Evolutionary conservation across 2,797 vertebrate genomes (phyloP), one percentile per base, ranked within the genome.

Genomic region (Hemibagrus guttatus): DNA sequence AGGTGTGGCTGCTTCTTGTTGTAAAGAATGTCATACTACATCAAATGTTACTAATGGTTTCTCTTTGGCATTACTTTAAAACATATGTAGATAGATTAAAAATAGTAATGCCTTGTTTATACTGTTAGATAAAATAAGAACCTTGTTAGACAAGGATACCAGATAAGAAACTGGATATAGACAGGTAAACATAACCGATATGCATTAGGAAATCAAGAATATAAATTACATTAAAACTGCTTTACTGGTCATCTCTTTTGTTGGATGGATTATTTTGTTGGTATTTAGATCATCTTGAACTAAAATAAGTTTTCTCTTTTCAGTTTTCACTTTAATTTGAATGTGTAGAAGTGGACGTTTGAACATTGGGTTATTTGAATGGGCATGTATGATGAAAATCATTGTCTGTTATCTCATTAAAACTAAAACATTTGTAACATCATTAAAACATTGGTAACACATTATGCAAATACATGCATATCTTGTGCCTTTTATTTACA

Each of bases 1-100:
- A 87, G 71, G 49, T 72, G 87, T 49, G 76, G 31, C 56, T 72
- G 31, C 49, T 86, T 87, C 21, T 81, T 89, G 52, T 84, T 81
- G 46, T 75, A 86, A 26, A 76, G 71, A 85, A 79, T 49, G 42
- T 85, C 56, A 31, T 68, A 19, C n/a, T 54, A 59, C 28, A 56
- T 26, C 13, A 85, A 71, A 68, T 64, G 64, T 76, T 16, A 26
- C 8, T 84, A n/a, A 28, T 69, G 46, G 58, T 84, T 42, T 84
- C 14, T 68, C 35, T 49, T 7, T 49, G 7, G 46, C 46, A 49
- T 49, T 49, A 8, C 46, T 49, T 49, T 49, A 49, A 8, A 49
- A 9, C 46, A 7, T 49, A 39, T 54, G 14, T 79, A 69, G 31
- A 49, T 46, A 78, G 54, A 21, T 59, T 26, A 61, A 56, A 14